phyloP scores from a whole-genome alignment of 1,140 invertebrate genomes.

The Trichonephila clavata region DNA sequence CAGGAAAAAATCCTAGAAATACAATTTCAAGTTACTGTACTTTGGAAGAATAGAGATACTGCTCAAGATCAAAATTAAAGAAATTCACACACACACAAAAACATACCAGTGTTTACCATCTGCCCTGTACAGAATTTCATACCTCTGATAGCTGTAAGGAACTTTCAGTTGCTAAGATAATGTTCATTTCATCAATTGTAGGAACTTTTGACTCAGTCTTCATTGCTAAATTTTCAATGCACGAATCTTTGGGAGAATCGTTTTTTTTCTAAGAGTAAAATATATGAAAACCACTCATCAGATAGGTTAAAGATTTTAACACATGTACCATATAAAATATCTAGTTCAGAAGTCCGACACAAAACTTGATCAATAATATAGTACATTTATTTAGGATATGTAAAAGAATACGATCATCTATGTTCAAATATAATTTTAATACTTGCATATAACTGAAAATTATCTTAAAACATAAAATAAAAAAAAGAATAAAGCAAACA shows the following conservation, averaged over 20 bases:
- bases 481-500: no score
- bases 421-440: background rate
- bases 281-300: background rate
- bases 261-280: background rate
- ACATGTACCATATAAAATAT: background rate
- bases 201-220: constrained; percentile 4
- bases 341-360: background rate
- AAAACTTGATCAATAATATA: background rate
- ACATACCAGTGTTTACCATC: background rate
- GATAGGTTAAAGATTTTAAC: background rate
- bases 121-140: background rate
- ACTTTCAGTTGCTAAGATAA: background rate
- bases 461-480: no score
- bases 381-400: background rate
- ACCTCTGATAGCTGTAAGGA: background rate
- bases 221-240: background rate
- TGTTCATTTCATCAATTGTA: background rate
- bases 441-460: background rate
- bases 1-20: no score
- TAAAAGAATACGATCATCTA: background rate
- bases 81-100: background rate
- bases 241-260: background rate
- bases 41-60: no score
- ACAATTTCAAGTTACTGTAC: no score
- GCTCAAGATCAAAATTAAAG: no score